Evolutionary conservation across 2,888 invertebrate species (phyloP), one percentile per base, ranked within the genome.

Genomic region (Coleophora deauratella): DNA sequence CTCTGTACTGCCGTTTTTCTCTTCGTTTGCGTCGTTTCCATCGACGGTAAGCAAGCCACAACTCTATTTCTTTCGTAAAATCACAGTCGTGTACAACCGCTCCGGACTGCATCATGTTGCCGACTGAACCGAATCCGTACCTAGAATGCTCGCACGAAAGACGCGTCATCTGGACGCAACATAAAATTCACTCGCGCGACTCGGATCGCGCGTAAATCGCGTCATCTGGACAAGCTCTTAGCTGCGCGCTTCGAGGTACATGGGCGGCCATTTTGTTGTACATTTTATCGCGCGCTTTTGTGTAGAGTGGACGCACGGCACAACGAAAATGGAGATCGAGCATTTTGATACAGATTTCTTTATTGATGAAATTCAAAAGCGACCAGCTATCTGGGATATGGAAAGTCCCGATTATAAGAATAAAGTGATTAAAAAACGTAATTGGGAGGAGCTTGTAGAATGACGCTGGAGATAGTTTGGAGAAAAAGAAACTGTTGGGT

Each of bases 311-410:
- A 21, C 21, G 21, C 21, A 21, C 21, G 21, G 21, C 21, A 21
- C 21, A 6, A 21, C 21, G 21, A 21, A 21, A 21, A 21, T 21
- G 21, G 21, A 21, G 21, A 21, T 49, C 46, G 48, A 49, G 47
- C 49, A 46, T 43, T 54, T 52, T 47, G 51, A 52, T 45, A 49
- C 49, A 44, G 52, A 52, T 46, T 41, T 51, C 46, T 49, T 53
- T 48, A 47, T 51, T 42, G 47, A 51, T 47, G 50, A 50, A 31
- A 43, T 49, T 45, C 47, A 54, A 44, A 52, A 50, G 40, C 47
- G 54, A 50, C 47, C 49, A 40, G 52, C 51, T 39, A 44, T 52
- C 44, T 55, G 51, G 50, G 45, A 55, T 33, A 42, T 51, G 41
- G 47, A 51, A 42, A 51, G 45, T 47, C 43, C 41, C 15, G 51